Conservation (phyloP, 2,888 invertebrate genomes). For the Orchestes rusci region DNA sequence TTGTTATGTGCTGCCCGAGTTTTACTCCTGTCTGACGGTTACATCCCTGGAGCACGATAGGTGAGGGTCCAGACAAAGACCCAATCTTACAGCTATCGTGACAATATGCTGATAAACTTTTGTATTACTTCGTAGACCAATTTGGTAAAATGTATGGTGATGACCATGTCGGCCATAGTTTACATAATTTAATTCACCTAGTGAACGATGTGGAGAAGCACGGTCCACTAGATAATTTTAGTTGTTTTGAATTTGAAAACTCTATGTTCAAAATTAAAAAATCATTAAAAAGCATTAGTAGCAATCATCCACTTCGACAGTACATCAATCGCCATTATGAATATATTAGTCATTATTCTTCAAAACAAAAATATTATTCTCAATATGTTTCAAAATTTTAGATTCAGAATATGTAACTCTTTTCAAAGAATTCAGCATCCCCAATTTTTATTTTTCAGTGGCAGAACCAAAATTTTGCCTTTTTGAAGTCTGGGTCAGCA, state of each 20-base stretch:
- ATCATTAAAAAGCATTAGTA: conserved; percentile 6
- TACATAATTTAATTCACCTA: conserved; percentile 9
- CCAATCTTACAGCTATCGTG: no score
- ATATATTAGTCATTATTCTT: conserved; percentile 1
- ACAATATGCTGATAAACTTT: conserved; percentile 2
- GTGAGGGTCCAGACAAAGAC: no score
- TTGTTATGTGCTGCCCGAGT: no score
- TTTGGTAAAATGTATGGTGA: conserved; percentile 5
- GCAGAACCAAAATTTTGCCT: no score
- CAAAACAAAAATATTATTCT: background rate
- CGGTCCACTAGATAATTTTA: conserved; percentile 8
- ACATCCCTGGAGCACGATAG: no score
- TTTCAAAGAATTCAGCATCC: no score
- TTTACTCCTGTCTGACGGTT: no score
- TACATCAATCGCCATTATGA: conserved; percentile 8
- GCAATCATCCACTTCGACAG: conserved; percentile 6
- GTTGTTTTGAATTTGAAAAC: conserved; percentile 9
- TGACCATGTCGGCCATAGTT: conserved; percentile 4
- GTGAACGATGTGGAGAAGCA: conserved; percentile 1
- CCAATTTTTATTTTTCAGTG: no score
- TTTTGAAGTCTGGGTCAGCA: no score
- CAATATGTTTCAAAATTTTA: no score
- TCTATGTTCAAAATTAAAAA: conserved; percentile 6
- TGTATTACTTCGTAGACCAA: conserved; percentile 4
- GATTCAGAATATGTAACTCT: no score